Base-by-base conservation (phyloP, 2,888 invertebrate species). In the Euplexia lucipara region DNA sequence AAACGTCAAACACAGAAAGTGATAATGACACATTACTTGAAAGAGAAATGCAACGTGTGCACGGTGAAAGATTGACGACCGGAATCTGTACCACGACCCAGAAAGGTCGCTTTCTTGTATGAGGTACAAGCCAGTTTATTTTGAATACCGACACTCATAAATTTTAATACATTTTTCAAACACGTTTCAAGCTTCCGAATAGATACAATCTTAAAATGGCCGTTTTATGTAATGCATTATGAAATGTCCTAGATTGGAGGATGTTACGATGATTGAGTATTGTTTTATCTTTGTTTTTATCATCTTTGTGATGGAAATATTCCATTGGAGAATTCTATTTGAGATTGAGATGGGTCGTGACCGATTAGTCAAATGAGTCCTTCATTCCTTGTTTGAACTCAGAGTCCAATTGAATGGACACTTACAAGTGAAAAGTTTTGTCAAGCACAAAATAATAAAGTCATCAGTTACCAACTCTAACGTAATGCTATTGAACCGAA, bases 91-190 rank as follows among this genome's bases (percentile, higher is more conserved):
- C 80, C 74, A 72, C 80, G 86, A 86, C 90, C 90, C 82, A 89
- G 81, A 86, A 88, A 89, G 86, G 88, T 87, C 84, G 81, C 85
- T 84, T 83, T 86, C 86, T 74, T 78, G 69, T 56, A 56, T 56
- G 22, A 48, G 65, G 26, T 59, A 47, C 62, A 64, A 54, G 67
- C 73, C 51, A 66, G 52, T 59, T 60, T 52, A 61, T 73, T 72
- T 52, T 65, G 62, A 74, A 71, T 53, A 68, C 26, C 26, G 26
- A 26, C 41, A 58, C 60, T 76, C 73, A 72, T 82, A 73, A 79
- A 74, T 74, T 69, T 79, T 61, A 49, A 73, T 71, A 42, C 22
- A 53, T 70, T 48, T 70, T 65, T 56, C 18, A 60, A 76, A 76
- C 70, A 53, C 35, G 62, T 67, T 66, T 22, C 14, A 32, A 63